Base-by-base conservation (phyloP, 2,888 invertebrate genomes). In the Sympetrum striolatum region DNA sequence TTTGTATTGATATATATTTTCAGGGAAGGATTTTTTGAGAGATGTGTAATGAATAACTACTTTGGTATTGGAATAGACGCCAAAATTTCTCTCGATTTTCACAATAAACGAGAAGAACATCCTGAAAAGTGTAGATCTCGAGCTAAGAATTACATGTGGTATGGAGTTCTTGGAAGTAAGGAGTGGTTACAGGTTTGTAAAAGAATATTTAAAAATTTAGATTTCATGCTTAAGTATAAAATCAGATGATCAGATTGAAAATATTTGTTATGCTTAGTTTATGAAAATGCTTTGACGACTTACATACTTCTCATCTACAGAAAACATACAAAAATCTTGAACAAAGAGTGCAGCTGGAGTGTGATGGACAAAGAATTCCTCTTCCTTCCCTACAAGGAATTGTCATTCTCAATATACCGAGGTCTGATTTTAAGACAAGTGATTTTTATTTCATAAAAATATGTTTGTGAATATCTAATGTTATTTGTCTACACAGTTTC, bases 21-120 rank as follows among this genome's bases (percentile, higher is more conserved):
- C 93, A 96, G 96, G 93, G 98, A 98, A 94, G 98, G 98, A 0
- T 98, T 97, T 94, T 97, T 97, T 92, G 99, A 99, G 94, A 96
- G 97, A 92, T 98, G 98, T 93, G 98, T 99, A 1, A 99, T 99
- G 99, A 99, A 99, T 94, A 99, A 99, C 93, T 99, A 99, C 93
- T 99, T 99, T 93, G 99, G 99, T 0, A 99, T 99, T 93, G 99
- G 99, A 0, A 98, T 99, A 91, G 99, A 99, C 94, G 99, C 99
- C 0, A 99, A 99, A 94, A 99, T 99, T 90, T 98, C 98, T 0
- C 94, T 99, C 81, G 99, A 99, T 93, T 99, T 99, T 93, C 99
- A 99, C 94, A 98, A 98, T 93, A 99, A 99, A 94, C 95, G 99
- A 53, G 99, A 99, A 93, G 98, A 98, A 93, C 98, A 99, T 94